Evolutionary conservation across 2,797 vertebrate species (phyloP).

Genomic region (Halcyon smyrnensis): DNA sequence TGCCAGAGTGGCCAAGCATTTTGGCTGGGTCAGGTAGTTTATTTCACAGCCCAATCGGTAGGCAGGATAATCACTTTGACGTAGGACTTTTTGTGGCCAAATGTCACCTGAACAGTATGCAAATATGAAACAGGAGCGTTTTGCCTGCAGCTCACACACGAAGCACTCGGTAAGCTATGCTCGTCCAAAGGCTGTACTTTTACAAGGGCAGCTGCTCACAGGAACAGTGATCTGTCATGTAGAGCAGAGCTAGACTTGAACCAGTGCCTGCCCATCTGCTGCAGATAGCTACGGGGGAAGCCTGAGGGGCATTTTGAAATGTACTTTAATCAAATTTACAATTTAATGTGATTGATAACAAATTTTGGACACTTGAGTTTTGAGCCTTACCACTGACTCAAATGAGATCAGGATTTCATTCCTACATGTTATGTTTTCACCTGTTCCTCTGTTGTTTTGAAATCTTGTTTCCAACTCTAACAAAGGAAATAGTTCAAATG

Average conservation of each 20-base stretch:
- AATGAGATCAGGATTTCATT: background rate
- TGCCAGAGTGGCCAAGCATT: background rate
- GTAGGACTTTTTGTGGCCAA: background rate
- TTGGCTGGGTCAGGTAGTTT: accelerated
- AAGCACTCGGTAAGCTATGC: background rate
- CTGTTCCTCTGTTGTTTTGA: background rate
- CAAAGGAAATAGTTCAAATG: background rate
- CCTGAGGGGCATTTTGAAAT: background rate
- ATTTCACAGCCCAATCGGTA: background rate
- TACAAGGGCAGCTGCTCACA: background rate
- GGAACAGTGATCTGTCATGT: background rate
- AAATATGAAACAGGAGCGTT: background rate
- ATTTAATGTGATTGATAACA: background rate
- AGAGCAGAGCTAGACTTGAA: background rate
- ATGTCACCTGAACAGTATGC: background rate
- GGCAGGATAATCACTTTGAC: background rate
- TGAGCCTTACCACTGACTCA: background rate
- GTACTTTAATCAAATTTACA: background rate
- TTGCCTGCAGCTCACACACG: background rate
- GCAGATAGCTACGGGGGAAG: background rate
- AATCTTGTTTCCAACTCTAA: background rate
- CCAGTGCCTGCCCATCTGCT: background rate
- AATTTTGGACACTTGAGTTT: background rate
- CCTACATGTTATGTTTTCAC: background rate
- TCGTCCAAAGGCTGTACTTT: accelerated